These are phyloP conservation scores for Carcina quercana DNA, from an alignment of 2,888 invertebrate genomes.

Conservation along the genomic window DNA sequence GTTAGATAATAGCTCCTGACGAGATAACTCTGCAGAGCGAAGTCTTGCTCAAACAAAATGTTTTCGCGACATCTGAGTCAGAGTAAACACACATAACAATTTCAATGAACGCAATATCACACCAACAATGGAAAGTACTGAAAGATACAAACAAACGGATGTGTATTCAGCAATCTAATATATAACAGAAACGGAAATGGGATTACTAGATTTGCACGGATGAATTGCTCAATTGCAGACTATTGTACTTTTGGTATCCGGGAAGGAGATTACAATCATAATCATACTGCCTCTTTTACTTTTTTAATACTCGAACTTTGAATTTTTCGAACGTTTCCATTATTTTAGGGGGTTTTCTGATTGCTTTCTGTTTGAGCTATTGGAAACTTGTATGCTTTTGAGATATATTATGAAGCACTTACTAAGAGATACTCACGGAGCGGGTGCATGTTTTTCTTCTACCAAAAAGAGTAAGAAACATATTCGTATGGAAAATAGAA, in stretches of 20 bases:
- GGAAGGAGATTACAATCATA: too few species aligned
- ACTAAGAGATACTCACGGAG: too few species aligned
- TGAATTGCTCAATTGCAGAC: neutral
- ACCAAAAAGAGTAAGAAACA: too few species aligned
- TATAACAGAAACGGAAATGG: conserved; percentile 36
- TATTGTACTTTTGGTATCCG: neutral
- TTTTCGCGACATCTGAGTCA: conserved; percentile 67
- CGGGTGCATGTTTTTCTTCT: too few species aligned
- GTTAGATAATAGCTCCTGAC: conserved; percentile 55
- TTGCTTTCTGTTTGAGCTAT: too few species aligned
- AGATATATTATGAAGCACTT: too few species aligned
- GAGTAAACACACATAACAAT: conserved; percentile 32
- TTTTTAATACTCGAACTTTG: too few species aligned
- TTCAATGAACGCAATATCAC: conserved; percentile 28
- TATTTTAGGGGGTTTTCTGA: too few species aligned
- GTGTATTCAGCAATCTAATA: conserved; percentile 25
- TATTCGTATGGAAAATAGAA: too few species aligned
- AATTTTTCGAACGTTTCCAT: too few species aligned
- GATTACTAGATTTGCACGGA: conserved; percentile 9
- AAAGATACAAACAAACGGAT: conserved; percentile 45
- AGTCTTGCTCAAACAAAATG: conserved; percentile 57
- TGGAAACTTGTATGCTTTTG: too few species aligned
- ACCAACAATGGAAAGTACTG: conserved; percentile 28
- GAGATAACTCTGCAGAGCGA: conserved; percentile 45
- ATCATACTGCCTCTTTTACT: too few species aligned